Conservation (phyloP, 2,888 invertebrate genomes). For the Pseudococcus jackbeardsleyi region DNA sequence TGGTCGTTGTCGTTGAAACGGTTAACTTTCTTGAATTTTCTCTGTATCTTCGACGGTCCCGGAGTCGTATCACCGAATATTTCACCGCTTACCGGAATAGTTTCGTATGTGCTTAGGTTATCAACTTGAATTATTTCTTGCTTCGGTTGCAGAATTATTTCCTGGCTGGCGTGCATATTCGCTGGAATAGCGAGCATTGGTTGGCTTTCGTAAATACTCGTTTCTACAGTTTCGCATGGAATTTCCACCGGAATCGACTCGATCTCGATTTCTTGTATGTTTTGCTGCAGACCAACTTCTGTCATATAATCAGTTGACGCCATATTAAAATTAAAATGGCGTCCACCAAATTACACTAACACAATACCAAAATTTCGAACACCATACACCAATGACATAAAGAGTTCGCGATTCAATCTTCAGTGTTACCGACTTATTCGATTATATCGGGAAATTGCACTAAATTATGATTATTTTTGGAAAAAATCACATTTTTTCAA, state of each 20-base stretch:
- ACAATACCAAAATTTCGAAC: constrained; percentile 55
- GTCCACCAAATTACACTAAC: constrained; percentile 61
- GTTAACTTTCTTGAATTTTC: constrained; percentile 68
- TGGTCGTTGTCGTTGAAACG: constrained; percentile 68
- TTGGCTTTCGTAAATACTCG: constrained; percentile 69
- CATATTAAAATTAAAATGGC: constrained; percentile 72
- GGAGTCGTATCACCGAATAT: constrained; percentile 79
- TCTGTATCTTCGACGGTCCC: constrained; percentile 74
- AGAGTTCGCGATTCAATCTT: background rate
- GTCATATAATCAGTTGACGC: constrained; percentile 82
- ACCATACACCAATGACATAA: constrained; percentile 53
- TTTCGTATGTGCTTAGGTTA: constrained; percentile 78
- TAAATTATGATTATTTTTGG: background rate
- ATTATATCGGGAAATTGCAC: background rate
- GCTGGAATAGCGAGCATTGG: constrained; percentile 61
- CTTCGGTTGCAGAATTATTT: constrained; percentile 81
- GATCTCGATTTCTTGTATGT: constrained; percentile 82
- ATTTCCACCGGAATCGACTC: constrained; percentile 76
- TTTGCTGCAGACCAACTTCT: constrained; percentile 81
- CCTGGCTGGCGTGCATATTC: constrained; percentile 69
- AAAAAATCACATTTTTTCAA: background rate
- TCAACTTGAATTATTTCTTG: constrained; percentile 85
- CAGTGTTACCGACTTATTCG: background rate
- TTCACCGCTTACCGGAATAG: constrained; percentile 77
- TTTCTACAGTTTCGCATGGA: constrained; percentile 79